Evolutionary conservation across 2,888 invertebrate genomes (phyloP), one percentile per base, ranked within the genome.

Genomic region (Mythimna albipuncta): DNA sequence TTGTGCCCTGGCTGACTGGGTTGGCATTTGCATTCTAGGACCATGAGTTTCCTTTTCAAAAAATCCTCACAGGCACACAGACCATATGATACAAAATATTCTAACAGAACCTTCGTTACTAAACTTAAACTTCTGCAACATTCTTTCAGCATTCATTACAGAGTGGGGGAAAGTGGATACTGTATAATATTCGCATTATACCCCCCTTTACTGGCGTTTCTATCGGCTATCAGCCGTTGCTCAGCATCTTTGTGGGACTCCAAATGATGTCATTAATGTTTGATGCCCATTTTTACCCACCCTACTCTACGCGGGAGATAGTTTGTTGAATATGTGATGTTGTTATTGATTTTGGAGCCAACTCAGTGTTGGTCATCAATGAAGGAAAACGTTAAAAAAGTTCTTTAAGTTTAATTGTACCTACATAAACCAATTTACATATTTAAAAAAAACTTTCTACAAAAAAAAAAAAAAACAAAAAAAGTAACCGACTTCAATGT

Each of bases 151-250:
- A 81, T 77, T 79, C 72, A 81, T 71, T 76, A 81, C 82, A 85
- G 83, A 87, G 84, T 81, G 83, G 88, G 88, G 84, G 88, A 89
- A 88, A 89, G 88, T 87, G 85, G 87, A 88, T 88, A 91, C 94
- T 93, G 95, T 93, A 95, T 95, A 95, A 95, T 95, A 94, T 95
- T 94, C 92, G 66, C 95, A 95, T 96, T 95, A 95, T 89, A 90
- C 79, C 82, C 89, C 90, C 88, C 91, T 92, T 93, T 91, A 92
- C 91, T 90, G 91, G 90, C 89, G 90, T 88, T 90, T 93, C 93
- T 93, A 94, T 95, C 91, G 94, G 90, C 94, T 91, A 94, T 95
- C 94, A 93, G 84, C 87, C 90, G 90, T 92, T 92, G 91, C 93
- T 94, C 92, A 93, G 94, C 94, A 92, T 93, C 92, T 94, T 94